Percentiles rank a stretch among this genome's conserved stretches.
Conservation (phyloP, 2,888 invertebrate genomes). For the Agrochola circellaris region DNA sequence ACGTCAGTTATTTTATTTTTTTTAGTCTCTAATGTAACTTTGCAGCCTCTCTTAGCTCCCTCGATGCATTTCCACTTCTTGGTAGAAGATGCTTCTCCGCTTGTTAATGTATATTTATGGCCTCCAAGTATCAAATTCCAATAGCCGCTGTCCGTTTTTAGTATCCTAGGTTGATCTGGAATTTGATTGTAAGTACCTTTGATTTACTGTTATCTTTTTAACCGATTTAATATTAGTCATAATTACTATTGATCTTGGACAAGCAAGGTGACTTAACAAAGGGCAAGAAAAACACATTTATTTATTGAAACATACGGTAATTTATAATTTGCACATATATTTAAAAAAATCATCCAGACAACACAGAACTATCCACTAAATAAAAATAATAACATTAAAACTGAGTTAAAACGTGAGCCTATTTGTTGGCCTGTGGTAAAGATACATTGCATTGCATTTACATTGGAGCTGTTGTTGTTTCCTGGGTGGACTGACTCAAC, state of each 20-base stretch:
- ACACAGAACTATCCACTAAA: neutral
- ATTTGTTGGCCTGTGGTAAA: too few species aligned
- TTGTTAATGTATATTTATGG: constrained; percentile 32
- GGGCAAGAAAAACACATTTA: neutral
- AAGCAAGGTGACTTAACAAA: neutral
- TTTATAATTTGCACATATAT: neutral
- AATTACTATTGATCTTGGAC: neutral
- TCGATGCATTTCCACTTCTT: constrained; percentile 44
- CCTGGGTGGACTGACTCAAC: neutral
- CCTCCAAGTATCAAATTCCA: constrained; percentile 31
- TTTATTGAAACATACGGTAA: constrained; percentile 4
- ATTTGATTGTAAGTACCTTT: neutral
- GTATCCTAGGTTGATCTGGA: constrained; percentile 34
- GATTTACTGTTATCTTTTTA: neutral
- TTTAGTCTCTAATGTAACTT: constrained; percentile 42
- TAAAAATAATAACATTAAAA: neutral
- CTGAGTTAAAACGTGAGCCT: too few species aligned
- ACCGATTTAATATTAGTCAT: neutral
- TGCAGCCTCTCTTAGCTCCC: constrained; percentile 41
- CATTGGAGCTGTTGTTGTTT: neutral
- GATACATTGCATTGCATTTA: too few species aligned
- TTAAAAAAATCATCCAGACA: neutral
- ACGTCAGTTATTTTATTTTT: constrained; percentile 9
- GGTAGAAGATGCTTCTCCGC: neutral
- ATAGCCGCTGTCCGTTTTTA: constrained; percentile 28